Evolutionary conservation across 2,113 vertebrate species (phyloP).

Genomic region (Prolemur simus): DNA sequence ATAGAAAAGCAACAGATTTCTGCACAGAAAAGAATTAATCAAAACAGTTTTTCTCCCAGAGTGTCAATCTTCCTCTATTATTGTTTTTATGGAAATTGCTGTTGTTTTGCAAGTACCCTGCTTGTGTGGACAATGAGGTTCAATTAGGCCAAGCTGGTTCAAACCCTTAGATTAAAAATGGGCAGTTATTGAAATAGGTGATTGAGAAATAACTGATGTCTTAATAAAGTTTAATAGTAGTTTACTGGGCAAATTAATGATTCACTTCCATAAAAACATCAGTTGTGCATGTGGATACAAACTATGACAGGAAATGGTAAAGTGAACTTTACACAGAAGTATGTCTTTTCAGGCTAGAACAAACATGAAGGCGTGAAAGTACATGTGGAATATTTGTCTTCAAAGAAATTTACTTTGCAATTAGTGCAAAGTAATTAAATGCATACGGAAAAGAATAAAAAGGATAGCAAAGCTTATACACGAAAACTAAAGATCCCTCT

Average conservation of each 20-base stretch:
- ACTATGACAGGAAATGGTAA: neutral
- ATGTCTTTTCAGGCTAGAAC: neutral
- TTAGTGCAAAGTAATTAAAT: neutral
- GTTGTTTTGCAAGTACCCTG: neutral
- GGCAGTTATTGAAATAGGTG: constrained; percentile 7
- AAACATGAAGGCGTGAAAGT: neutral
- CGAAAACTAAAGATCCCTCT: neutral
- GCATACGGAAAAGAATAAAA: neutral
- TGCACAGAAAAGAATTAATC: neutral
- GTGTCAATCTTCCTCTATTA: neutral
- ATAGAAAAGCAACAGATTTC: neutral
- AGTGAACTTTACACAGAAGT: neutral
- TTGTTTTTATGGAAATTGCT: neutral
- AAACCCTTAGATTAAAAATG: neutral
- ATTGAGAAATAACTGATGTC: neutral
- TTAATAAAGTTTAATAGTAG: constrained; percentile 22
- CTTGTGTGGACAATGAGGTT: neutral
- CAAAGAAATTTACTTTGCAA: neutral
- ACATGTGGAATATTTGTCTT: neutral
- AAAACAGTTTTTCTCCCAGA: neutral
- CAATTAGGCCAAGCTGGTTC: neutral
- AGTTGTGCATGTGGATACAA: neutral
- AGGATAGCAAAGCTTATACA: neutral
- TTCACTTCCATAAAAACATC: constrained; percentile 8
- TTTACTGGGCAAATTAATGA: neutral